Conservation (phyloP, 2,797 vertebrate species). For the Alcedo atthis region DNA sequence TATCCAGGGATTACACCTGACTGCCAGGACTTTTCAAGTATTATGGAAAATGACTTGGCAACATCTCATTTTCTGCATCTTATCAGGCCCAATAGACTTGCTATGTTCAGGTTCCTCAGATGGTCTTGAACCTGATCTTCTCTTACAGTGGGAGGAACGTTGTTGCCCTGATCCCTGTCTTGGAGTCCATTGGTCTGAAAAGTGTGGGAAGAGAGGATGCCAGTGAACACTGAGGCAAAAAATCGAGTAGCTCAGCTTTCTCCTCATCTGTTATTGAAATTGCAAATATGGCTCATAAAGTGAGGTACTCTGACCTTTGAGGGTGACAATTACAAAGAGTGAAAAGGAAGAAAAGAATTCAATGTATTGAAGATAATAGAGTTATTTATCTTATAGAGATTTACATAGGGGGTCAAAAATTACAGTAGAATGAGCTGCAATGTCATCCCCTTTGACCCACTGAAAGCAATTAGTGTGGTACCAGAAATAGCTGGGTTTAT, state of each 20-base stretch:
- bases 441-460: not conserved
- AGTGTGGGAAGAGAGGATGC: not conserved
- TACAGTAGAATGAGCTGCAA: not conserved
- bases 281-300: not conserved
- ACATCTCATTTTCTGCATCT: not conserved
- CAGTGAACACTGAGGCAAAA: not conserved
- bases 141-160: not conserved
- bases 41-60: too few relatives aligned
- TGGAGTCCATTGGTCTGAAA: not conserved
- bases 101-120: not conserved
- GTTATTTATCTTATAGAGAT: not conserved
- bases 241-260: not conserved
- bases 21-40: too few relatives aligned
- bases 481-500: constrained; percentile 1
- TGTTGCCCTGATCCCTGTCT: not conserved
- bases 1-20: too few relatives aligned
- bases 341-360: not conserved
- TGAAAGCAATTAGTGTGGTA: constrained; percentile 24
- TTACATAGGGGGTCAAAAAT: not conserved
- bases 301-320: not conserved
- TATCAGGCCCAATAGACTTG: not conserved
- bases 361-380: not conserved
- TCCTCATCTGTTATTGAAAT: not conserved
- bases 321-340: not conserved
- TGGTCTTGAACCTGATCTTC: not conserved